Percentiles rank a stretch among this genome's conserved stretches.
phyloP scores from a whole-genome alignment of 2,113 vertebrate genomes.

The Pantherophis guttatus region DNA sequence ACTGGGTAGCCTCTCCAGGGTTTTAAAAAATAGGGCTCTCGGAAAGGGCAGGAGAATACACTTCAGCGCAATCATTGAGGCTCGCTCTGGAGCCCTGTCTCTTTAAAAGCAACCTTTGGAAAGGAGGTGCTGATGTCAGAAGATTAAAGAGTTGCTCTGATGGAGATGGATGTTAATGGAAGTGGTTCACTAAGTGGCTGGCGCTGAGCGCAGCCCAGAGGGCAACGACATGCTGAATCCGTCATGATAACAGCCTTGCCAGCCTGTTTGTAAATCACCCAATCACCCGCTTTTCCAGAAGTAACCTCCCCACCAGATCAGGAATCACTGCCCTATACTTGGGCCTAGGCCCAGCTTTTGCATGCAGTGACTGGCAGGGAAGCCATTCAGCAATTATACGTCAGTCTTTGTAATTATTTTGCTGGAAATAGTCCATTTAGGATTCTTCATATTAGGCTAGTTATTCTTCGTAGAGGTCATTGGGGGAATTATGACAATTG shows the following conservation, averaged over 20 bases:
- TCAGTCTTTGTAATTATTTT: neutral
- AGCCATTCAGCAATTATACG: neutral
- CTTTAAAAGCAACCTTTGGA: slow-evolving; percentile 5
- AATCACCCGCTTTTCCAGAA: neutral
- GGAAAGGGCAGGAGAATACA: neutral
- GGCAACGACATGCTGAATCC: slow-evolving; percentile 19
- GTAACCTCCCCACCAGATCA: slow-evolving; percentile 1
- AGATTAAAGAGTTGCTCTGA: slow-evolving; percentile 32
- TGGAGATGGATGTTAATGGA: slow-evolving; percentile 25
- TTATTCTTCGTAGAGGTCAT: neutral
- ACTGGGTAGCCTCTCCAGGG: neutral
- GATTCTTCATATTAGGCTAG: neutral
- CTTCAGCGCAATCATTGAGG: neutral
- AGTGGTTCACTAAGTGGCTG: slow-evolving; percentile 29
- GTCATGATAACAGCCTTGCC: slow-evolving; percentile 31
- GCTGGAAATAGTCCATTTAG: neutral
- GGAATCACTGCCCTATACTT: neutral
- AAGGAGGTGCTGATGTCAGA: slow-evolving; percentile 30
- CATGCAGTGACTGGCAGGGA: neutral
- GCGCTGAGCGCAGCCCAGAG: slow-evolving; percentile 9
- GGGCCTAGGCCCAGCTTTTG: neutral
- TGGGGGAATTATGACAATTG: neutral
- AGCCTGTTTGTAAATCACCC: slow-evolving; percentile 1
- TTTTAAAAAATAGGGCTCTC: neutral
- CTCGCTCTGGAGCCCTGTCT: neutral